Percentiles rank a stretch among this genome's conserved stretches.
Evolutionary conservation across 2,113 vertebrate genomes (phyloP).

Genomic region (Pluvianellus socialis): DNA sequence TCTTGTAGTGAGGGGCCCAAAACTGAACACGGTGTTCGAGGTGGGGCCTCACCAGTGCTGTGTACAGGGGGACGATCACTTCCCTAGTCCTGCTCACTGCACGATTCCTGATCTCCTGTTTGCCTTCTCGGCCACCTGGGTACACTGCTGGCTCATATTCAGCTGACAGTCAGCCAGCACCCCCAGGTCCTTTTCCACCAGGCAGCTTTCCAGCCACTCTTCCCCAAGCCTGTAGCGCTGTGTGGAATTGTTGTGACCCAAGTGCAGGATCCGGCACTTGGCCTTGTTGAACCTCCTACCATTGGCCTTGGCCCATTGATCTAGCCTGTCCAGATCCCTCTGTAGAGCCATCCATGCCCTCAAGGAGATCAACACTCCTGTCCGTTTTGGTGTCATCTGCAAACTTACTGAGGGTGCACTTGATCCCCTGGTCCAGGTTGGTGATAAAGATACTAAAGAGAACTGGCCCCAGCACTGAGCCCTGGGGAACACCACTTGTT

Average conservation of each 20-base stretch:
- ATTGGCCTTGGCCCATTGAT: too few relatives aligned
- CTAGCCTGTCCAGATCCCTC: neutral
- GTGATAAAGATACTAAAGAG: neutral
- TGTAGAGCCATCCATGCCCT: neutral
- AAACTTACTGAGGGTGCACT: neutral
- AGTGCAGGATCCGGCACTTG: neutral
- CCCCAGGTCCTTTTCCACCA: neutral
- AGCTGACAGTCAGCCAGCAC: neutral
- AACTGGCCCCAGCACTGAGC: neutral
- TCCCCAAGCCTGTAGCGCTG: neutral
- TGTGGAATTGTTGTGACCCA: neutral
- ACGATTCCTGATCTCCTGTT: neutral
- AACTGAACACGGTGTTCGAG: neutral
- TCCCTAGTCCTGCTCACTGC: neutral
- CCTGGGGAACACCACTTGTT: neutral
- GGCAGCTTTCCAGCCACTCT: neutral
- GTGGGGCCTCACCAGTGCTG: neutral
- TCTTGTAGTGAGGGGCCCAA: rapidly evolving
- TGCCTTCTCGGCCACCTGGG: neutral
- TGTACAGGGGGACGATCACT: neutral
- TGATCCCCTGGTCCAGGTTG: neutral
- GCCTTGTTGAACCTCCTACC: neutral
- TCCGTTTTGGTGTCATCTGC: neutral
- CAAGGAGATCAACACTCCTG: neutral
- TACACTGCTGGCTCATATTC: neutral